Base-by-base conservation (phyloP, 2,888 invertebrate species). In the Serrognathus titanus region DNA sequence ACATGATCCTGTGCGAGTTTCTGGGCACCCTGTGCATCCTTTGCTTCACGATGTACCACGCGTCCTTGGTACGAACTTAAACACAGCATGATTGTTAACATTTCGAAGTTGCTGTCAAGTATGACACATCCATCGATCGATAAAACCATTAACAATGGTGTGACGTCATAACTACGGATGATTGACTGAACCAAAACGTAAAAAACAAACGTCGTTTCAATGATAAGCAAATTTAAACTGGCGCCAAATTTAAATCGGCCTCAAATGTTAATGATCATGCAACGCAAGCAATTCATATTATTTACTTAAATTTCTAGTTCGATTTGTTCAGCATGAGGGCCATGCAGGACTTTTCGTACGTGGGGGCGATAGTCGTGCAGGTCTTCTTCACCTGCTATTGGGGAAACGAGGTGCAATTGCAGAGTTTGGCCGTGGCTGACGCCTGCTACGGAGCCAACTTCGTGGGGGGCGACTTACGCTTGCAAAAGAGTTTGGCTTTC, bases 1-100 rank as follows among this genome's bases (percentile, higher is more conserved):
- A 13, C 16, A 36, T 52, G 35, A 41, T 52, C 13, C 16, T 52
- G 31, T 43, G 43, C 13, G 52, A 52, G 36, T 52, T 52, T 12
- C 36, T 52, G 7, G 52, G 35, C 6, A 52, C 52, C 2, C 36
- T 52, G n/a, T 41, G 41, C 10, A 52, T 52, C 16, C 35, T 52
- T n/a, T 52, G 52, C 16, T 45, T 52, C 37, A 36, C 24, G 5
- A 52, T 52, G 52, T 52, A 52, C 43, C 52, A 52, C 35, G 52
- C 52, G 6, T 52, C 52, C 12, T 36, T 45, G 35, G 52, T 52
- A 43, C 40, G 51, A 16, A 3, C 2, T 16, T 16, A 16, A 16
- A 16, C 2, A 16, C 16, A 16, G n/a, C n/a, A n/a, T n/a, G n/a
- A n/a, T n/a, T n/a, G n/a, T n/a, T n/a, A n/a, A n/a, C n/a, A n/a